These are phyloP conservation scores for Platanista minor DNA, from an alignment of 2,113 vertebrate species.

Conservation along the genomic window DNA sequence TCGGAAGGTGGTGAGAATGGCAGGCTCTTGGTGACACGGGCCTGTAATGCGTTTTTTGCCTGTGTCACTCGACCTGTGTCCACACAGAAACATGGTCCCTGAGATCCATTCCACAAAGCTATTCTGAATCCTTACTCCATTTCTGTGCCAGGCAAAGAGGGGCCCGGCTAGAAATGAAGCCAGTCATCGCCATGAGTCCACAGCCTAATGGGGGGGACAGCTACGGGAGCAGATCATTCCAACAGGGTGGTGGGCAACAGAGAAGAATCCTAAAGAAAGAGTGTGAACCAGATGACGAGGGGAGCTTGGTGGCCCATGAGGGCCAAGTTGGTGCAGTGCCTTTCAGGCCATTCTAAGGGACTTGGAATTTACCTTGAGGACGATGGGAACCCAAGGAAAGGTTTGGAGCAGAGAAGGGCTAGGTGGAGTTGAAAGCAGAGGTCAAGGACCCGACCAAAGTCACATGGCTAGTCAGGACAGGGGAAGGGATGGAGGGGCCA, in stretches of 20 bases:
- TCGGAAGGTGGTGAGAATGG: not conserved
- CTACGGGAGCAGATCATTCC: not conserved
- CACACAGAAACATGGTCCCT: not conserved
- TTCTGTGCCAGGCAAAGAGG: not conserved
- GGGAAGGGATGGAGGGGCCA: not conserved
- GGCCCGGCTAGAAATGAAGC: not conserved
- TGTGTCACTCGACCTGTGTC: not conserved
- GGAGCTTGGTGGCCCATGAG: not conserved
- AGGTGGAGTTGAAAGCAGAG: not conserved
- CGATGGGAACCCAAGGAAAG: not conserved
- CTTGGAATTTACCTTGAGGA: not conserved
- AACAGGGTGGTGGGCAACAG: not conserved
- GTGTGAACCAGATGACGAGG: not conserved
- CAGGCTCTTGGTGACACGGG: not conserved
- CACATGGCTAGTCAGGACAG: not conserved
- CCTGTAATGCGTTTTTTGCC: not conserved
- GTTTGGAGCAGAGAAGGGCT: not conserved
- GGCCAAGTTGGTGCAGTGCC: not conserved
- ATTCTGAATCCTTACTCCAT: not conserved
- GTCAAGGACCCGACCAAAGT: not conserved
- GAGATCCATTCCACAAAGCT: not conserved
- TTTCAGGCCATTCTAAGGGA: not conserved
- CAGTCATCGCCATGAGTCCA: not conserved
- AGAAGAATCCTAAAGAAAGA: slow-evolving; percentile 1
- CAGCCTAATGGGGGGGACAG: not conserved